Conservation (phyloP, 2,113 vertebrate genomes). For the Thamnaconus septentrionalis region DNA sequence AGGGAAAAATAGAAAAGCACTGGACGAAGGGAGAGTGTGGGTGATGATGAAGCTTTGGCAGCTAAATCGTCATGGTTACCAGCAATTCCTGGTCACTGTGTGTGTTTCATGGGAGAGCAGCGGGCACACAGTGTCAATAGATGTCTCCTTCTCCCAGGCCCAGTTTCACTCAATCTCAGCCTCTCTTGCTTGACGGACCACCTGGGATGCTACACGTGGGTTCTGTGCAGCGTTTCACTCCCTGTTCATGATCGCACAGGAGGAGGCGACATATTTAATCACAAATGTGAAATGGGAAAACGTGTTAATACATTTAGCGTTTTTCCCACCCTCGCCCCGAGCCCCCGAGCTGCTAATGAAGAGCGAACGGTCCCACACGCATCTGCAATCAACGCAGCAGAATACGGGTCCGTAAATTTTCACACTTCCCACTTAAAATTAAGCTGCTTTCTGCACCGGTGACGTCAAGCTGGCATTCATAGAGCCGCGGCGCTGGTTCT, state of each 20-base stretch:
- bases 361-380: constrained; percentile 1
- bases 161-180: too few species aligned
- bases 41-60: constrained; percentile 64
- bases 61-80: constrained; percentile 73
- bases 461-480: constrained; percentile 34
- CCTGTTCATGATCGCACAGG: too few species aligned
- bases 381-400: constrained; percentile 4
- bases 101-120: constrained; percentile 30
- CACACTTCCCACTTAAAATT: constrained; percentile 7
- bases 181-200: too few species aligned
- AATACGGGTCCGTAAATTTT: constrained; percentile 1
- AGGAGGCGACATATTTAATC: too few species aligned
- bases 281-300: not conserved
- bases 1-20: constrained; percentile 42
- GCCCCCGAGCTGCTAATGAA: not conserved
- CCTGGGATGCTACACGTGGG: too few species aligned
- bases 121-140: constrained; percentile 53
- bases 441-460: constrained; percentile 33
- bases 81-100: constrained; percentile 21
- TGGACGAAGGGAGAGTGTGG: constrained; percentile 57
- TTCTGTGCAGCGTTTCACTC: too few species aligned
- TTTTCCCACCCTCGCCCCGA: not conserved
- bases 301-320: not conserved
- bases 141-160: constrained; percentile 22
- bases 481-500: constrained; percentile 26